Conservation (phyloP, 2,797 vertebrate species). For the Arnoldichthys spilopterus region DNA sequence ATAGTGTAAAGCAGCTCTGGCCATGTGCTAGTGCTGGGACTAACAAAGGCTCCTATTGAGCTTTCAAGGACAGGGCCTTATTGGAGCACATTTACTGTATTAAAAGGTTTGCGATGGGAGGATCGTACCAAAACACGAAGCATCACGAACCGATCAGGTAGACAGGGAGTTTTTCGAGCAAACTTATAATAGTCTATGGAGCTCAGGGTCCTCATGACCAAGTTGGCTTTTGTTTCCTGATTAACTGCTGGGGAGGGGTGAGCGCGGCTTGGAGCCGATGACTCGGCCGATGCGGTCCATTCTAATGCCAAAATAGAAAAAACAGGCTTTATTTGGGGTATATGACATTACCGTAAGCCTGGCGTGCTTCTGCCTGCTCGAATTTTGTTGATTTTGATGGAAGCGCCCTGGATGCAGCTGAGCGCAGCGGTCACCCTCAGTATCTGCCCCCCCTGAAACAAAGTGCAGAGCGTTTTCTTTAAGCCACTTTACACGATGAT, state of each 20-base stretch:
- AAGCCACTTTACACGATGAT: background rate
- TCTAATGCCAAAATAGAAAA: background rate
- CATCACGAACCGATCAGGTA: background rate
- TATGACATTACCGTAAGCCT: slow-evolving; percentile 84
- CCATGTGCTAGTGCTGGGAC: slow-evolving; percentile 62
- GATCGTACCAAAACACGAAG: background rate
- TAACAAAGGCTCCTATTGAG: slow-evolving; percentile 65
- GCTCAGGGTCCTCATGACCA: slow-evolving; percentile 28
- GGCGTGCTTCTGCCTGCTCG: slow-evolving; percentile 92
- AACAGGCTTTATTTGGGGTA: background rate
- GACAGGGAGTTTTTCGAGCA: background rate
- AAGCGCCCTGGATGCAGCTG: slow-evolving; percentile 86
- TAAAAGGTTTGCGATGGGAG: background rate
- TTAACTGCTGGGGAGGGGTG: slow-evolving; percentile 30
- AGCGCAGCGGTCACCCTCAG: slow-evolving; percentile 88
- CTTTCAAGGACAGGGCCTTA: slow-evolving; percentile 24
- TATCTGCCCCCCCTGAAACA: slow-evolving; percentile 91
- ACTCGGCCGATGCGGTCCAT: background rate
- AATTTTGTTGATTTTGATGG: slow-evolving; percentile 87
- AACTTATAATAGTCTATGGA: background rate
- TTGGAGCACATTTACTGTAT: slow-evolving; percentile 1
- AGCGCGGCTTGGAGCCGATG: background rate
- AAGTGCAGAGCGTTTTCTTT: background rate
- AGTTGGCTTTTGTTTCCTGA: slow-evolving; percentile 65
- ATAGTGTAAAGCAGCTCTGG: background rate